phyloP scores from a whole-genome alignment of 2,113 vertebrate genomes.

The Perca fluviatilis region DNA sequence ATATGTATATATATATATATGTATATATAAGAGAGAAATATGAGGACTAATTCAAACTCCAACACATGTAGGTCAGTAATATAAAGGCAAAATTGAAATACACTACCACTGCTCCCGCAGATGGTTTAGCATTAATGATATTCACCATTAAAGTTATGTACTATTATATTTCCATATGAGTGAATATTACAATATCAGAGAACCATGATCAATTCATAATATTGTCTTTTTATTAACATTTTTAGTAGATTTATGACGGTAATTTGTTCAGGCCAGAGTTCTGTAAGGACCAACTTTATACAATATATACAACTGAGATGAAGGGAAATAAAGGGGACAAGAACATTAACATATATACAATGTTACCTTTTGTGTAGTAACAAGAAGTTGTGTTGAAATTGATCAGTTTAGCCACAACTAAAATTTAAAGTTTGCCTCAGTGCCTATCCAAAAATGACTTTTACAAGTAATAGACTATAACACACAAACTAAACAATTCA shows the following conservation, averaged over 20 bases:
- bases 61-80: neutral
- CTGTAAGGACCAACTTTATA: neutral
- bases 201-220: neutral
- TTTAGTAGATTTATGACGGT: neutral
- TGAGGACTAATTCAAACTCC: neutral
- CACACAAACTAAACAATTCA: neutral
- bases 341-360: conserved; percentile 32
- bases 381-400: neutral
- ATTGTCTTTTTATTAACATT: conserved; percentile 17
- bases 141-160: neutral
- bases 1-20: too few relatives aligned
- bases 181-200: neutral
- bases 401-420: neutral
- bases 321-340: neutral
- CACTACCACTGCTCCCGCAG: too few relatives aligned
- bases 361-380: neutral
- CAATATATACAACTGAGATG: conserved; percentile 7
- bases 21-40: neutral
- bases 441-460: neutral
- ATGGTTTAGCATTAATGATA: neutral
- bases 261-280: conserved; percentile 11
- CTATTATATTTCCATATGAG: neutral
- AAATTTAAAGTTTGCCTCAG: conserved; percentile 14
- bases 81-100: neutral
- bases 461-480: neutral